Conservation (phyloP, 2,113 vertebrate genomes). For the Isichthys henryi region DNA sequence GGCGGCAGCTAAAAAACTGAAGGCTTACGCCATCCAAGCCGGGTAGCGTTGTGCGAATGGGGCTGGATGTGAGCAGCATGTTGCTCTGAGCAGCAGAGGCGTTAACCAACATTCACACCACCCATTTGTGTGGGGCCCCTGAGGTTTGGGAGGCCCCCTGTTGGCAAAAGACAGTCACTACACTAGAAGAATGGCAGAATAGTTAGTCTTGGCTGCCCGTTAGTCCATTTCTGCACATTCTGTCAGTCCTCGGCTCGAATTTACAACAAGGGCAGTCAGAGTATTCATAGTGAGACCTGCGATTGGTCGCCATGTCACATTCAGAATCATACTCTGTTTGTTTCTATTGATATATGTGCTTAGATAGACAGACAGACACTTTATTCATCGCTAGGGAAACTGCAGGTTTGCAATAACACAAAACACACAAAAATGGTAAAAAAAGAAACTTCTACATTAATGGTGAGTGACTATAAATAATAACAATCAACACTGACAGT, state of each 20-base stretch:
- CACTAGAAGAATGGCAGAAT: neutral
- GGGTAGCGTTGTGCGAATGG: neutral
- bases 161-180: neutral
- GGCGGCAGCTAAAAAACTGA: neutral
- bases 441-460: neutral
- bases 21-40: neutral
- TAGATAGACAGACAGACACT: neutral
- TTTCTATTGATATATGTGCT: neutral
- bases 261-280: neutral
- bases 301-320: neutral
- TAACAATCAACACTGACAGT: neutral
- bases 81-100: neutral
- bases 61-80: neutral
- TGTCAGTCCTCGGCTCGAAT: neutral
- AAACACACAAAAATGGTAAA: neutral
- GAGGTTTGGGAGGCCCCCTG: neutral
- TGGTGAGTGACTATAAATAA: neutral
- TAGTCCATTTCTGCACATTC: neutral
- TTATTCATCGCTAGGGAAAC: neutral
- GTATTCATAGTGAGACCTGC: neutral
- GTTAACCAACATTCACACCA: neutral
- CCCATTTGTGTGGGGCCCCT: neutral
- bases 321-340: neutral
- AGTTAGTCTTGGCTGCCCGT: neutral
- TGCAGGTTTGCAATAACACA: neutral